These are phyloP conservation scores for Scaptomyza montana DNA, from an alignment of 1,140 invertebrate genomes.

Conservation along the genomic window DNA sequence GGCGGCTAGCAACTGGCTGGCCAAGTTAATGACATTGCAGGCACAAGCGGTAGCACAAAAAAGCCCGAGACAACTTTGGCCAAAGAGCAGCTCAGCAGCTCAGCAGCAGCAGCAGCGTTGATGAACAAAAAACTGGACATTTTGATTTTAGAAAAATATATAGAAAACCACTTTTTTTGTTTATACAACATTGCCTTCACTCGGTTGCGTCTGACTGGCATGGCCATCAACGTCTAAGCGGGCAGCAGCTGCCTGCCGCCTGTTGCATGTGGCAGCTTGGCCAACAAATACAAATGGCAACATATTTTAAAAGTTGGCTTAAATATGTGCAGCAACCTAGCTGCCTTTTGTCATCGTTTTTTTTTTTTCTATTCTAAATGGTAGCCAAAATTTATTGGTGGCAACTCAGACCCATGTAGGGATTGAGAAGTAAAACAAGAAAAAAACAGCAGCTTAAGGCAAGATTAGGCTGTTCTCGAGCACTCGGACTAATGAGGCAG, in stretches of 20 bases:
- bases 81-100: slow-evolving; percentile 72
- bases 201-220: slow-evolving; percentile 47
- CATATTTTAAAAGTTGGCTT: slow-evolving; percentile 65
- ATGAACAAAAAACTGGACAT: slow-evolving; percentile 80
- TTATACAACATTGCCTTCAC: slow-evolving; percentile 30
- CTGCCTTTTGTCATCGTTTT: slow-evolving; percentile 21
- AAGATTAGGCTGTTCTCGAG: slow-evolving; percentile 1
- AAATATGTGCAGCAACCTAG: slow-evolving; percentile 64
- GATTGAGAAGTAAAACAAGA: not conserved
- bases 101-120: slow-evolving; percentile 63
- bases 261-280: slow-evolving; percentile 45
- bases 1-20: slow-evolving; percentile 16
- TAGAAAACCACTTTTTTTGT: slow-evolving; percentile 79
- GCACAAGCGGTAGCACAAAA: slow-evolving; percentile 46
- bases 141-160: slow-evolving; percentile 82
- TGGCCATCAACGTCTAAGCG: slow-evolving; percentile 58
- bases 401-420: slow-evolving; percentile 16
- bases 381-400: slow-evolving; percentile 64
- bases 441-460: not conserved
- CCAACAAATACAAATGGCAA: slow-evolving; percentile 37
- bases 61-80: slow-evolving; percentile 23
- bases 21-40: slow-evolving; percentile 80
- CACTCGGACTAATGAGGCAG: slow-evolving; percentile 19
- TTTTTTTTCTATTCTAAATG: slow-evolving; percentile 30
- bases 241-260: slow-evolving; percentile 47